Evolutionary conservation across 1,140 invertebrate species (phyloP).

Genomic region (Musca domestica): DNA sequence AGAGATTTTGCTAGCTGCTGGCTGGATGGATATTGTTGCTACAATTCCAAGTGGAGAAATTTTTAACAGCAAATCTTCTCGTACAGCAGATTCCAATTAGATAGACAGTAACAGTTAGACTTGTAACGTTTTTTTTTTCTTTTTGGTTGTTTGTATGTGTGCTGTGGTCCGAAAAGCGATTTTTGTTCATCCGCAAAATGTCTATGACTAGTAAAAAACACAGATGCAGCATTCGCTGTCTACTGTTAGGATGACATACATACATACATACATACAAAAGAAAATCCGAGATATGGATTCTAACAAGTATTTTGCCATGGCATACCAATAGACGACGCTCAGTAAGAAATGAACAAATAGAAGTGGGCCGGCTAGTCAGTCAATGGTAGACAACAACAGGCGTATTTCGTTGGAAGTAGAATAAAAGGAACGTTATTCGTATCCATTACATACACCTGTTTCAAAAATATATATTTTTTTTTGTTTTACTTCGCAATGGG

Average conservation of each 20-base stretch:
- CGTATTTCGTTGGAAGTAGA: neutral
- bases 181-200: neutral
- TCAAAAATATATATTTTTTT: neutral
- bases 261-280: no score
- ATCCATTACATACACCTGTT: slow-evolving; percentile 1
- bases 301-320: neutral
- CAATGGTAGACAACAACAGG: neutral
- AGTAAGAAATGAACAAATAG: neutral
- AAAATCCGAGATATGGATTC: neutral
- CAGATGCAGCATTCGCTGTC: neutral
- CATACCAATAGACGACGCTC: neutral
- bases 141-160: neutral
- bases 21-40: neutral
- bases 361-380: neutral
- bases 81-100: slow-evolving; percentile 3
- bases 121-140: slow-evolving; percentile 9
- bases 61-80: neutral
- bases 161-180: neutral
- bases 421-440: neutral
- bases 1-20: no score
- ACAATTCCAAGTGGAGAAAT: slow-evolving; percentile 14
- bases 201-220: neutral
- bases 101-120: neutral
- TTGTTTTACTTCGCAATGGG: neutral
- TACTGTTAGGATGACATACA: no score